A percentile compares a stretch with the other conserved stretches of the same genome.
Evolutionary conservation across 2,888 invertebrate species (phyloP).

Genomic region (Synanthedon myopaeformis): DNA sequence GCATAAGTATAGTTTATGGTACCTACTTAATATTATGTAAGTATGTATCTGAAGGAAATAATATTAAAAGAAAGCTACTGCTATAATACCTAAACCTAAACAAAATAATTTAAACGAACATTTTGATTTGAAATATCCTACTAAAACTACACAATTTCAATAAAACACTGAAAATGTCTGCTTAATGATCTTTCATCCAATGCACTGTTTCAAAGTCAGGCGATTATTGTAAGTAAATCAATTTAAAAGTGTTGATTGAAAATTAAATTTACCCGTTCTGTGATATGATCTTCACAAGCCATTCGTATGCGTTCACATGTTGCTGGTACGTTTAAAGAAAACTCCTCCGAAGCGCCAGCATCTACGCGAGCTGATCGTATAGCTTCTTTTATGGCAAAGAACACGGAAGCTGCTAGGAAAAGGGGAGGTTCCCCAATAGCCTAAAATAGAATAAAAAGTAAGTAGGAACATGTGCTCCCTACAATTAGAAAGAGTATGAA

Average conservation of each 20-base stretch:
- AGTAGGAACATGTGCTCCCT: too few species aligned
- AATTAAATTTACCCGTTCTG: constrained; percentile 71
- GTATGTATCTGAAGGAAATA: too few species aligned
- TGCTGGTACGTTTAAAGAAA: constrained; percentile 83
- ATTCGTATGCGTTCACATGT: constrained; percentile 89
- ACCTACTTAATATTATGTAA: too few species aligned
- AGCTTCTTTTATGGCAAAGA: constrained; percentile 91
- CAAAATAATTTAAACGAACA: too few species aligned
- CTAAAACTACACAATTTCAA: too few species aligned
- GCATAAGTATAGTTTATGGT: too few species aligned
- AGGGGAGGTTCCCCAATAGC: constrained; percentile 96
- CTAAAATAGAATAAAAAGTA: constrained; percentile 50
- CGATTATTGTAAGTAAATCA: neutral
- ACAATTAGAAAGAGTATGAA: too few species aligned
- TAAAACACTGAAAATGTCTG: too few species aligned
- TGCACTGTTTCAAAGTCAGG: neutral
- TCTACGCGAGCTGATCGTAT: constrained; percentile 82
- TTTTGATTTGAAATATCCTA: too few species aligned
- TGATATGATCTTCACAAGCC: constrained; percentile 88
- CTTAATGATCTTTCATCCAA: neutral
- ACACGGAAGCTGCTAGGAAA: constrained; percentile 85
- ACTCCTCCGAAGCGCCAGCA: constrained; percentile 68
- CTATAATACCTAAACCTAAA: too few species aligned
- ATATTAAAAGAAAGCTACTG: too few species aligned
- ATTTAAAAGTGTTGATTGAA: neutral